Percentiles rank a stretch among this genome's conserved stretches.
Evolutionary conservation across 2,888 invertebrate genomes (phyloP).

Genomic region (Anoplius nigerrimus): DNA sequence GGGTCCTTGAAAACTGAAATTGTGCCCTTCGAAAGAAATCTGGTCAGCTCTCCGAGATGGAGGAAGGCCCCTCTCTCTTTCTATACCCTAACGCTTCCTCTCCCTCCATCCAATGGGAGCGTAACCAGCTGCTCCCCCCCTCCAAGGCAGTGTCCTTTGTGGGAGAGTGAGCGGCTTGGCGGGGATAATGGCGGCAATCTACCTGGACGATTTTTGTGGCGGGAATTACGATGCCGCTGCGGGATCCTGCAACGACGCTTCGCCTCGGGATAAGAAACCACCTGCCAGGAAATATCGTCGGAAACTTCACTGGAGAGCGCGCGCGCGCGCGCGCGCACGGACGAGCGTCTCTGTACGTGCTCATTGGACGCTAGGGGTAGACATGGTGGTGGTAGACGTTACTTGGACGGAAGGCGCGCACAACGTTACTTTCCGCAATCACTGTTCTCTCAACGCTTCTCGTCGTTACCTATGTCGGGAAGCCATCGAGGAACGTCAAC

Average conservation of each 20-base stretch:
- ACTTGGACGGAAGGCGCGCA: too few species aligned
- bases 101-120: conserved; percentile 44
- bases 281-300: conserved; percentile 52
- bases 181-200: conserved; percentile 72
- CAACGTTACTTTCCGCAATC: too few species aligned
- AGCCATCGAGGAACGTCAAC: too few species aligned
- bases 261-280: conserved; percentile 45
- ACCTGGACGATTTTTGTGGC: conserved; percentile 73
- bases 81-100: conserved; percentile 30
- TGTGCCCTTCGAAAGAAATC: conserved; percentile 75
- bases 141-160: conserved; percentile 48
- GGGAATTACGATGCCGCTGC: conserved; percentile 66
- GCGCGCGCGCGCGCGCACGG: too few species aligned
- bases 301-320: conserved; percentile 47
- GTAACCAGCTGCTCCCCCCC: conserved; percentile 34
- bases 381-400: too few species aligned
- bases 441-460: too few species aligned
- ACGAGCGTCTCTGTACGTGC: conserved; percentile 7
- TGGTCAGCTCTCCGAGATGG: conserved; percentile 59
- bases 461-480: too few species aligned
- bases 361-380: not conserved
- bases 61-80: conserved; percentile 44
- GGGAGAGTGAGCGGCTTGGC: conserved; percentile 46
- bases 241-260: conserved; percentile 46
- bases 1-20: conserved; percentile 75